Evolutionary conservation across 2,113 vertebrate genomes (phyloP), one percentile per base, ranked within the genome.

Genomic region (Notothenia coriiceps): DNA sequence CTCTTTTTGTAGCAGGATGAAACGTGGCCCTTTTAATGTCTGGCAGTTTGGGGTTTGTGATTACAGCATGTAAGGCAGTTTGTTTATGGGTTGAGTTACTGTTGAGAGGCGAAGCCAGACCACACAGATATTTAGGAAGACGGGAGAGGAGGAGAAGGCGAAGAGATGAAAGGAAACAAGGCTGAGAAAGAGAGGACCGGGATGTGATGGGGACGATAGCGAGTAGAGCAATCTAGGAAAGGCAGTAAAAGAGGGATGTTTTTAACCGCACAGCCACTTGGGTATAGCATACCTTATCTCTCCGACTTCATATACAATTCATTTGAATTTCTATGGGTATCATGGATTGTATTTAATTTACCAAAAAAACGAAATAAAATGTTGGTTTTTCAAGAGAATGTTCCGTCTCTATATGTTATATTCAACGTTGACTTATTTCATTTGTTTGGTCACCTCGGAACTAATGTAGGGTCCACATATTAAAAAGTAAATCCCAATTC

Each of bases 81-180:
- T 97, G 97, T 98, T 98, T 98, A 97, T 95, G 96, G 95, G 95
- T 90, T 96, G 95, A 95, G 95, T 97, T 97, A 96, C 96, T 97
- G 96, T 97, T 96, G 96, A 95, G 95, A 97, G 96, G 96, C 96
- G 96, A 96, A 97, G 96, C 95, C 92, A 94, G 96, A 96, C 94
- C 95, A 95, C 96, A 95, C 96, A 97, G 96, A 96, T 96, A 95
- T 95, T 94, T 94, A 94, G 95, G 95, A 62, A 35, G 70, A 62
- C 35, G 56, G 14, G 61, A 80, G 80, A 85, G 75, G 69, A 84
- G 74, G 67, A 77, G 67, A 80, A 56, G 74, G 74, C 40, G 2
- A 72, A 68, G 65, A 86, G 84, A 90, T 89, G 82, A 89, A 87
- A 91, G 85, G 66, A 65, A 76, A 43, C 52, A 55, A 73, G 78